phyloP scores from a whole-genome alignment of 2,113 vertebrate genomes.

The Paradoxurus hermaphroditus region DNA sequence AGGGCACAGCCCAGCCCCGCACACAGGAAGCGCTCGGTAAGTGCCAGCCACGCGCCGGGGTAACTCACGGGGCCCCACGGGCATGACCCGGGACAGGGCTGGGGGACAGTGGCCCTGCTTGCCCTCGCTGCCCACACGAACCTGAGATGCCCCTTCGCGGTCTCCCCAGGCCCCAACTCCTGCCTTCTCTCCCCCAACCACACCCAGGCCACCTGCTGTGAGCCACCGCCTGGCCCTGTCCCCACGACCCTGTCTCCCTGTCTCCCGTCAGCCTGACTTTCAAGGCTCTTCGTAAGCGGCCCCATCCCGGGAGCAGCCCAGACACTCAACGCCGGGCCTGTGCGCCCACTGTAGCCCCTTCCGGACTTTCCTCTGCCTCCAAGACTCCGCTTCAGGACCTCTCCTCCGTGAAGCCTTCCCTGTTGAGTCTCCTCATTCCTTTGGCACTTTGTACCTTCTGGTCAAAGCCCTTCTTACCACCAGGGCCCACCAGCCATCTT shows the following conservation, averaged over 20 bases:
- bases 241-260: neutral
- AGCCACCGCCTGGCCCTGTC: neutral
- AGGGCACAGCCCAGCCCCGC: accelerated
- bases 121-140: neutral
- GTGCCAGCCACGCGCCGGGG: accelerated
- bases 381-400: neutral
- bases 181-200: neutral
- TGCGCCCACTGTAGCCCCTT: neutral
- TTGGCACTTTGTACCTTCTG: neutral
- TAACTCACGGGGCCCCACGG: accelerated
- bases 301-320: neutral
- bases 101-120: no score
- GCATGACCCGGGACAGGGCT: accelerated
- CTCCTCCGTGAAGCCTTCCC: neutral
- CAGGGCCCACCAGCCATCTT: accelerated
- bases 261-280: neutral
- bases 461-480: neutral
- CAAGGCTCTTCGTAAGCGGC: no score
- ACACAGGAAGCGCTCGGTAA: neutral
- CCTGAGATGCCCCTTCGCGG: neutral
- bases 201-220: no score
- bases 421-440: neutral
- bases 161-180: neutral
- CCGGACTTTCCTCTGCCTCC: neutral
- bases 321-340: neutral